Base-by-base conservation (phyloP, 92 coral and sea anemone species). In the Epizoanthus rinbou region DNA sequence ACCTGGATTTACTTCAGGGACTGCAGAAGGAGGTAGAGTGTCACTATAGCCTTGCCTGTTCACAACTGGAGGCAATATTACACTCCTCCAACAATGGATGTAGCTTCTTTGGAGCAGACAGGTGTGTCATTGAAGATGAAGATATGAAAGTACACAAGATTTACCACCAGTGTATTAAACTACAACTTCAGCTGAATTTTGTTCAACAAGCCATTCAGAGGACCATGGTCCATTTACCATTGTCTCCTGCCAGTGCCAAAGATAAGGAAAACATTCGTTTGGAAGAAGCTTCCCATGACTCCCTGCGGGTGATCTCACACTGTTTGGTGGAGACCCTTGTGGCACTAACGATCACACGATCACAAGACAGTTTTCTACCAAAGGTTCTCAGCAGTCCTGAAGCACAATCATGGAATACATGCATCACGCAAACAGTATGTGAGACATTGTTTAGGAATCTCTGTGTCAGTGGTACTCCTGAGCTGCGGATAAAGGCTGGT, bases 11-110 rank as follows among this genome's bases (percentile, higher is more conserved):
- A 64, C 91, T 93, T 11, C 91, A 70, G 64, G 86, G 68, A 57
- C 88, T 94, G 63, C 88, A 90, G 41, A 97, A 96, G 63, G 99
- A 96, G 47, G 91, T 96, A 19, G 93, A 91, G 86, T 96, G 99
- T 70, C 98, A 92, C 76, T 96, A 96, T 83, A 94, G 97, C 69
- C 87, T 96, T 63, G 90, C 99, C 0, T 93, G 99, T 62, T 84
- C 92, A 18, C 88, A 92, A 64, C 90, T 96, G 0, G 87, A 90
- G 53, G 79, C 87, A 31, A 50, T 94, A 59, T 80, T 96, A 50
- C 81, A 94, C 65, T 86, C 92, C 50, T 47, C 91, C 0, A 87
- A 80, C 47, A 89, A 85, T 37, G 69, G 75, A 15, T 82, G 73
- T 18, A 59, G 23, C 10, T 67, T 70, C 15, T 43, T 21, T 21